Evolutionary conservation across 1,140 invertebrate species (phyloP).

Genomic region (Condylostylus longicornis): DNA sequence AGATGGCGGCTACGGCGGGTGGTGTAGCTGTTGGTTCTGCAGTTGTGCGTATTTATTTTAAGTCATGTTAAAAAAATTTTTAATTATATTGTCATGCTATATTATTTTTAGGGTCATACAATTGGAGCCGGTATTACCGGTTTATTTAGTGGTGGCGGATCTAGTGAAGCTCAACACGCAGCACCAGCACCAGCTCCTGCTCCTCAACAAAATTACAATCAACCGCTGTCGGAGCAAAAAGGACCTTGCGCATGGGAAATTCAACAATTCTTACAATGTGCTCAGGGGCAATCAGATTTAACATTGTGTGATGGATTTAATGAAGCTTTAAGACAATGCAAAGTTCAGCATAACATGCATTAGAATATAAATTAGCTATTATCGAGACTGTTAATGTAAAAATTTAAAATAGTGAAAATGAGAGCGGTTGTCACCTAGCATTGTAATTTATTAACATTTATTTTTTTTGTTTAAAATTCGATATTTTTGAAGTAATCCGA

Average conservation of each 20-base stretch:
- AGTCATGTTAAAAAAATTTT: neutral
- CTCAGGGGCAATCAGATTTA: slow-evolving; percentile 67
- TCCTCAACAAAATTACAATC: slow-evolving; percentile 27
- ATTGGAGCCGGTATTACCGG: slow-evolving; percentile 73
- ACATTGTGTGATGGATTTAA: slow-evolving; percentile 84
- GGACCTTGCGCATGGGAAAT: slow-evolving; percentile 78
- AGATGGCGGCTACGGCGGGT: slow-evolving; percentile 84
- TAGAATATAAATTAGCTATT: slow-evolving; percentile 10
- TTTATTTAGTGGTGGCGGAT: slow-evolving; percentile 58
- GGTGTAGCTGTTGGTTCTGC: slow-evolving; percentile 79
- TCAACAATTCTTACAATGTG: slow-evolving; percentile 77
- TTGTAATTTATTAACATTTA: too few relatives aligned
- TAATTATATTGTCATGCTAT: neutral
- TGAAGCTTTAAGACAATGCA: slow-evolving; percentile 83
- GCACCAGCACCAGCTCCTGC: slow-evolving; percentile 19
- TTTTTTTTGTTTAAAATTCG: too few relatives aligned
- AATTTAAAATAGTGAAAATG: neutral
- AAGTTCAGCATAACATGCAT: slow-evolving; percentile 34
- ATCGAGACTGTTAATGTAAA: neutral
- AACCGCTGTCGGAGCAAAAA: slow-evolving; percentile 37
- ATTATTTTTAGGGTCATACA: slow-evolving; percentile 51
- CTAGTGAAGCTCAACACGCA: slow-evolving; percentile 37
- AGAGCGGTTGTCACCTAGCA: too few relatives aligned
- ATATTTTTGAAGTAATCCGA: too few relatives aligned
- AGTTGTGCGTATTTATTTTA: slow-evolving; percentile 38